A percentile compares a stretch with the other conserved stretches of the same genome.
phyloP scores from a whole-genome alignment of 2,797 vertebrate species.

The Danio choprae region DNA sequence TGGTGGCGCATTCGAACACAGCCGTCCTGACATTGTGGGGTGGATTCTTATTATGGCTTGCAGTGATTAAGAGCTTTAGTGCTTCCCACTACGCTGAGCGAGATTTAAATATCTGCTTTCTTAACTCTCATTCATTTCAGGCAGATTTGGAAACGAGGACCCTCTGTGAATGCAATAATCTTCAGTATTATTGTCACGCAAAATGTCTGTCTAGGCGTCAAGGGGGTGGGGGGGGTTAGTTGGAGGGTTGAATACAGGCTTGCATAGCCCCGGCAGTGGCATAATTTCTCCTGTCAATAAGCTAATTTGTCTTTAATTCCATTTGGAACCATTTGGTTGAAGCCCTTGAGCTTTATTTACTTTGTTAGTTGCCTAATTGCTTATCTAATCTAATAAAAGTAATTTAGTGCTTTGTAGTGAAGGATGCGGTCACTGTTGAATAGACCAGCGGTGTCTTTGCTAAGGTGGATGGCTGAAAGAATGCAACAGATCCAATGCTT shows the following conservation, averaged over 20 bases:
- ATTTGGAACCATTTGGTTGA: conserved; percentile 72
- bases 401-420: conserved; percentile 76
- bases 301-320: conserved; percentile 76
- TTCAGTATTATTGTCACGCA: conserved; percentile 41
- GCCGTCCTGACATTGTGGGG: conserved; percentile 24
- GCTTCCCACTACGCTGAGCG: conserved; percentile 33
- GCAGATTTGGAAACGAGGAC: conserved; percentile 32
- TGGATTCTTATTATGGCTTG: conserved; percentile 35
- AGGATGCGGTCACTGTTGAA: conserved; percentile 71
- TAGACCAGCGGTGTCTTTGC: conserved; percentile 66
- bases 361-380: conserved; percentile 81
- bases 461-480: conserved; percentile 65
- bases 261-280: conserved; percentile 65
- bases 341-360: conserved; percentile 78
- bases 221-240: too few relatives aligned
- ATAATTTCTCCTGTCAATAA: conserved; percentile 77
- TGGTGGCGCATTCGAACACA: conserved; percentile 17
- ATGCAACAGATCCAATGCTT: conserved; percentile 57
- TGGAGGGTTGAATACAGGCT: conserved; percentile 62
- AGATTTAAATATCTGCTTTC: conserved; percentile 43
- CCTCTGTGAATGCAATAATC: conserved; percentile 22
- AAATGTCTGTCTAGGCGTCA: conserved; percentile 51
- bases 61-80: conserved; percentile 40
- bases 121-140: conserved; percentile 37
- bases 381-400: conserved; percentile 82